phyloP scores from a whole-genome alignment of 2,888 invertebrate genomes.

The Formica aserva region DNA sequence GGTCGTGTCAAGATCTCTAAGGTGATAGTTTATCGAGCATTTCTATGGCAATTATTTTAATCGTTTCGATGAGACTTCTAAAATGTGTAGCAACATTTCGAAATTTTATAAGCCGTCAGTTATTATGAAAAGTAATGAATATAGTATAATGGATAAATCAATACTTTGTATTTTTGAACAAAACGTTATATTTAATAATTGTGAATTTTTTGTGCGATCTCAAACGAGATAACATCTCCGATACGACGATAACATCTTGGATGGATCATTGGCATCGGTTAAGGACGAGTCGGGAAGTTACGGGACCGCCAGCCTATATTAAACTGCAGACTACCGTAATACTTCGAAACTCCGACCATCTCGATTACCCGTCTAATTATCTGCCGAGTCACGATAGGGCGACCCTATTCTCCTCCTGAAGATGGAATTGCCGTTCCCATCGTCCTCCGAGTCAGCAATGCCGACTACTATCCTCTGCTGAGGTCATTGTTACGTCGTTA shows the following conservation, averaged over 20 bases:
- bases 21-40: background rate
- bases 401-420: constrained; percentile 77
- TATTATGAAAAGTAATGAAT: background rate
- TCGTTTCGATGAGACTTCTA: background rate
- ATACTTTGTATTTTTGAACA: background rate
- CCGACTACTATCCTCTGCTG: constrained; percentile 71
- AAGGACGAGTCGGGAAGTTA: constrained; percentile 29
- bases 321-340: constrained; percentile 69
- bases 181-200: background rate
- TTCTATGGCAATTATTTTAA: background rate
- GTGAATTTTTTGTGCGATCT: constrained; percentile 6
- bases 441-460: constrained; percentile 75
- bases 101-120: background rate
- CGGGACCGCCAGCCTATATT: constrained; percentile 62
- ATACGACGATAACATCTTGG: constrained; percentile 62
- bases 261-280: constrained; percentile 10
- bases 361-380: constrained; percentile 85
- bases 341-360: constrained; percentile 73
- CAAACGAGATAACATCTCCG: constrained; percentile 52
- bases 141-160: background rate
- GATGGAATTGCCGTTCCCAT: constrained; percentile 80
- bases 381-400: constrained; percentile 78
- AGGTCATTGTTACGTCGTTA: constrained; percentile 85
- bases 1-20: constrained; percentile 36
- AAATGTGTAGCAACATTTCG: background rate